A percentile compares a stretch with the other conserved stretches of the same genome.
Conservation (phyloP, 1,140 invertebrate genomes). For the Sycobia sp. region DNA sequence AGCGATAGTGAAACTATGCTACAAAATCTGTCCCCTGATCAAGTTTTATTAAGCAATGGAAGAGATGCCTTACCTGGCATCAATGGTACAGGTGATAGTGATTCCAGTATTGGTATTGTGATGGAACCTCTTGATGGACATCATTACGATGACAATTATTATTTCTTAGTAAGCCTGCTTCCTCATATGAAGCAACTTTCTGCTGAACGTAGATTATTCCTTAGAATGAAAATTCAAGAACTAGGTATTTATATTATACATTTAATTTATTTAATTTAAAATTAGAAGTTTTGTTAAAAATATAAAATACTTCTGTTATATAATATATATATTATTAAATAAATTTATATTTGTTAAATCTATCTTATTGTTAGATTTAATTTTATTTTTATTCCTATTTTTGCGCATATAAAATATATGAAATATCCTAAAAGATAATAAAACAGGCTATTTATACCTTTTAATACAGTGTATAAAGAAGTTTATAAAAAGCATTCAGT, state of each 20-base stretch:
- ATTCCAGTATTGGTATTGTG: conserved; percentile 42
- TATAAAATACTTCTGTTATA: neutral
- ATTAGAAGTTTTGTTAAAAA: neutral
- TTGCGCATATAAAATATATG: too few species aligned
- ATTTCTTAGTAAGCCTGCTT: conserved; percentile 57
- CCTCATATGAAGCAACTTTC: conserved; percentile 55
- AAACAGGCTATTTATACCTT: too few species aligned
- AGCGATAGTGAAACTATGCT: conserved; percentile 55
- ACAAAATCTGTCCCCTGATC: conserved; percentile 55
- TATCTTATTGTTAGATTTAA: too few species aligned
- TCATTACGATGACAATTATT: conserved; percentile 57
- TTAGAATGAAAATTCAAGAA: conserved; percentile 59
- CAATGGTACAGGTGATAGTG: conserved; percentile 37
- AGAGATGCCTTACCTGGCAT: conserved; percentile 6
- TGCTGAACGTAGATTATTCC: conserved; percentile 52
- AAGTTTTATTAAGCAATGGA: conserved; percentile 47
- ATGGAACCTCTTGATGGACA: conserved; percentile 50
- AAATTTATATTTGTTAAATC: neutral
- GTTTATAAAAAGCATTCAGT: conserved; percentile 53
- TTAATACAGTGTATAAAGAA: conserved; percentile 58
- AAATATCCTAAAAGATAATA: too few species aligned
- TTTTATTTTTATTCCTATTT: too few species aligned
- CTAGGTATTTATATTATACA: too few species aligned
- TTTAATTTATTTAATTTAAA: neutral
- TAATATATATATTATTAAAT: too few species aligned